Percentiles rank a stretch among this genome's conserved stretches.
Conservation (phyloP, 2,888 invertebrate species). For the Timema podura region DNA sequence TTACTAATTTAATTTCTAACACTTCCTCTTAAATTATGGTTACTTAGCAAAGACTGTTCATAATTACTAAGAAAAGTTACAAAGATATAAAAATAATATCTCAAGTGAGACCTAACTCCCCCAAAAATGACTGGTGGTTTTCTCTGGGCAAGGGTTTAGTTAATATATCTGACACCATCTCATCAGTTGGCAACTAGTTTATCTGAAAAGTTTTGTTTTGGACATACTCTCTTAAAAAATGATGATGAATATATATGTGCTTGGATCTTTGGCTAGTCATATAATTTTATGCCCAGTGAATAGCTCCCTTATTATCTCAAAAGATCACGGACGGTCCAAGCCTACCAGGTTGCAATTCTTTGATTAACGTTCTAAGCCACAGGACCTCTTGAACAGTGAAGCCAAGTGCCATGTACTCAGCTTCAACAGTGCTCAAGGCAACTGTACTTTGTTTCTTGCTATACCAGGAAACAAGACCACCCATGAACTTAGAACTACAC, state of each 20-base stretch:
- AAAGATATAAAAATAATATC: no score
- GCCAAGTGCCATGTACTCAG: background rate
- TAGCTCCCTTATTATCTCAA: background rate
- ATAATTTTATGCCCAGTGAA: constrained; percentile 3
- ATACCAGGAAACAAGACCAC: background rate
- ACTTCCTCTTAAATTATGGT: no score
- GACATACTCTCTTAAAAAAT: background rate
- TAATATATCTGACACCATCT: no score
- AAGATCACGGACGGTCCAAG: background rate
- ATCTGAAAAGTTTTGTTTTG: no score
- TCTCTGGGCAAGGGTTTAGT: no score
- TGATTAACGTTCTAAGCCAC: background rate
- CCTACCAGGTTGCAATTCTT: background rate
- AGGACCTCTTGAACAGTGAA: background rate
- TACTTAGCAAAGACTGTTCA: no score
- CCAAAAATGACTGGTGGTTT: no score
- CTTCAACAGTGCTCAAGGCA: constrained; percentile 7
- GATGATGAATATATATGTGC: background rate
- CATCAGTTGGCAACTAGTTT: no score
- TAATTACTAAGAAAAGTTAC: no score
- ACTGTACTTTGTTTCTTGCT: background rate
- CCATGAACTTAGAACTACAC: background rate
- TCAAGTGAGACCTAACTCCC: no score
- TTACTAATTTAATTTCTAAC: no score
- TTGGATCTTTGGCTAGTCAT: background rate